phyloP scores from a whole-genome alignment of 1,140 invertebrate genomes.

The Aphelinus certus region DNA sequence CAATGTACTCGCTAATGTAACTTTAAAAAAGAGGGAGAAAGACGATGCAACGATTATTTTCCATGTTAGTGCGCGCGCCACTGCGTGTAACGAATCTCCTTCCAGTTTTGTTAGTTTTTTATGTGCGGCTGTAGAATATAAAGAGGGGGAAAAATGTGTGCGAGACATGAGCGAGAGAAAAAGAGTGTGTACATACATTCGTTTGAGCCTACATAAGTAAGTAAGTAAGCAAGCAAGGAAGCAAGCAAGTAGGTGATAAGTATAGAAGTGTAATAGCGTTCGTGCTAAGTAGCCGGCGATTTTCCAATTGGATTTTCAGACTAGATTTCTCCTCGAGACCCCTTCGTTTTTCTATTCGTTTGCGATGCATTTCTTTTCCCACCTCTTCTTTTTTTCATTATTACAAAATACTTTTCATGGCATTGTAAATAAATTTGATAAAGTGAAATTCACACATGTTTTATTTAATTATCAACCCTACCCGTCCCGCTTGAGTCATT shows the following conservation, averaged over 20 bases:
- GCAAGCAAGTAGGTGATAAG: too few species aligned
- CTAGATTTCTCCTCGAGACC: too few species aligned
- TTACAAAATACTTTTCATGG: slow-evolving; percentile 17
- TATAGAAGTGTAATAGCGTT: too few species aligned
- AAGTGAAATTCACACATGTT: slow-evolving; percentile 18
- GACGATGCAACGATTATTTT: neutral
- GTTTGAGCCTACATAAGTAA: too few species aligned
- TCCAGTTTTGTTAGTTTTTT: too few species aligned
- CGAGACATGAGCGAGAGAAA: neutral
- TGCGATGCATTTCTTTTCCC: slow-evolving; percentile 8
- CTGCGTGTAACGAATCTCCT: neutral
- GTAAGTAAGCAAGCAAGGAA: too few species aligned
- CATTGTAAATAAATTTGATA: slow-evolving; percentile 45
- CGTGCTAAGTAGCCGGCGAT: neutral
- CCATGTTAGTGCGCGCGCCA: neutral
- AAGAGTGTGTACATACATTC: slow-evolving; percentile 12
- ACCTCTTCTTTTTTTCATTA: neutral
- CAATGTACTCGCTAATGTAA: too few species aligned
- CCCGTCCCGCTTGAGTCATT: too few species aligned
- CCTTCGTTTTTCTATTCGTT: neutral
- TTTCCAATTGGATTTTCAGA: slow-evolving; percentile 2
- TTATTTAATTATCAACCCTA: neutral
- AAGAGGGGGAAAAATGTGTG: neutral
- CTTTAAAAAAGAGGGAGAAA: neutral
- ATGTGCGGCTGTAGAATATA: too few species aligned